Percentiles rank a stretch among this genome's conserved stretches.
Evolutionary conservation across 2,797 vertebrate genomes (phyloP).

Genomic region (Saguinus oedipus): DNA sequence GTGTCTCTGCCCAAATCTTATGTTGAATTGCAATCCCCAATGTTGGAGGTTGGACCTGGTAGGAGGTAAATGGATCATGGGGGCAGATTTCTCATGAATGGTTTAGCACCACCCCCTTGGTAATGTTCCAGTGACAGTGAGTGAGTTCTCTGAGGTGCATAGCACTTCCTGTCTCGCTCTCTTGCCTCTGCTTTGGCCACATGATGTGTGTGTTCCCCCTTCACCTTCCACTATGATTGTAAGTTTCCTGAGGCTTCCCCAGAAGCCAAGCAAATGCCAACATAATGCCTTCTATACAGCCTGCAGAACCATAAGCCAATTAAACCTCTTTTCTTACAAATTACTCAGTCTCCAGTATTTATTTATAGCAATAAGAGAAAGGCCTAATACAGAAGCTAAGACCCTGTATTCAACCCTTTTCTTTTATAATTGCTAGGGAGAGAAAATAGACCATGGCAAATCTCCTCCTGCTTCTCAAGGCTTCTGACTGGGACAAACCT

Average conservation of each 20-base stretch:
- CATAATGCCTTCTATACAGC: background rate
- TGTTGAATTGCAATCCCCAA: background rate
- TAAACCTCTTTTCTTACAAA: background rate
- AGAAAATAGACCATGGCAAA: background rate
- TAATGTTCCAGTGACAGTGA: background rate
- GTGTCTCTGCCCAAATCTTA: background rate
- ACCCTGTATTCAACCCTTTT: background rate
- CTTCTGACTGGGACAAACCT: background rate
- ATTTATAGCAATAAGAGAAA: background rate
- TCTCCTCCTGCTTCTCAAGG: background rate
- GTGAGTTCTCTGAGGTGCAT: background rate
- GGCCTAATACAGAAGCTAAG: background rate
- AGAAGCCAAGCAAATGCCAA: background rate
- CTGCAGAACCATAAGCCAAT: background rate
- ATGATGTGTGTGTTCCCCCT: background rate
- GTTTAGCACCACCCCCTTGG: background rate
- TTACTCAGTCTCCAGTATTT: background rate
- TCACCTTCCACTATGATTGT: background rate
- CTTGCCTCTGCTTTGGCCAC: background rate
- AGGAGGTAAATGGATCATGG: background rate
- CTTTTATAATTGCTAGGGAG: background rate
- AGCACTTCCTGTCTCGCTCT: background rate
- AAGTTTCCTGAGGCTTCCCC: background rate
- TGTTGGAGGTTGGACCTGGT: background rate
- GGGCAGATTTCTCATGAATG: background rate